A percentile compares a stretch with the other conserved stretches of the same genome.
These are phyloP conservation scores for Indri indri DNA, from an alignment of 2,113 vertebrate genomes.

Conservation along the genomic window DNA sequence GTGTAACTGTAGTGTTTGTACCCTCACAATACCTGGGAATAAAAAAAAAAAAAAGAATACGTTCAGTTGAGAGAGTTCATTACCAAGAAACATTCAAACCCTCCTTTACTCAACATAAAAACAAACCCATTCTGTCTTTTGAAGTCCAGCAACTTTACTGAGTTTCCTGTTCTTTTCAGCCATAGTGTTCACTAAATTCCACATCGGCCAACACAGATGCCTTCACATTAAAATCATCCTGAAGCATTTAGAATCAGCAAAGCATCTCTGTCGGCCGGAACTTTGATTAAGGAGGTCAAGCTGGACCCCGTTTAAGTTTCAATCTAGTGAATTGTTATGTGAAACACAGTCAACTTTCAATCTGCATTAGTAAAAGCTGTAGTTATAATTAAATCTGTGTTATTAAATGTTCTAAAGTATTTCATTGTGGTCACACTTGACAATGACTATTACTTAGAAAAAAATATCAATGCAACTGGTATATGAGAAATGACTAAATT, in stretches of 20 bases:
- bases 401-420: constrained; percentile 6
- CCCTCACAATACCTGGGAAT: no score
- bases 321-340: neutral
- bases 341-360: neutral
- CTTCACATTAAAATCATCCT: accelerated
- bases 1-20: no score
- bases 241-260: neutral
- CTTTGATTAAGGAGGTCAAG: neutral
- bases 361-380: neutral
- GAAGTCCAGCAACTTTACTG: neutral
- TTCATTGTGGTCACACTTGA: constrained; percentile 27
- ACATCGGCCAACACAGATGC: accelerated
- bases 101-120: neutral
- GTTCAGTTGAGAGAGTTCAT: neutral
- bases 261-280: neutral
- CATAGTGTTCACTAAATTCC: no score
- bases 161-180: neutral
- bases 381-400: neutral
- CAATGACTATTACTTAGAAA: neutral
- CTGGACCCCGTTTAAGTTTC: neutral
- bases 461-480: neutral
- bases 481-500: neutral
- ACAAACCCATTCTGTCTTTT: neutral
- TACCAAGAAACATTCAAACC: neutral
- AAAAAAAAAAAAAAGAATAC: no score